Base-by-base conservation (phyloP, 1,140 invertebrate genomes). In the Cherax quadricarinatus region DNA sequence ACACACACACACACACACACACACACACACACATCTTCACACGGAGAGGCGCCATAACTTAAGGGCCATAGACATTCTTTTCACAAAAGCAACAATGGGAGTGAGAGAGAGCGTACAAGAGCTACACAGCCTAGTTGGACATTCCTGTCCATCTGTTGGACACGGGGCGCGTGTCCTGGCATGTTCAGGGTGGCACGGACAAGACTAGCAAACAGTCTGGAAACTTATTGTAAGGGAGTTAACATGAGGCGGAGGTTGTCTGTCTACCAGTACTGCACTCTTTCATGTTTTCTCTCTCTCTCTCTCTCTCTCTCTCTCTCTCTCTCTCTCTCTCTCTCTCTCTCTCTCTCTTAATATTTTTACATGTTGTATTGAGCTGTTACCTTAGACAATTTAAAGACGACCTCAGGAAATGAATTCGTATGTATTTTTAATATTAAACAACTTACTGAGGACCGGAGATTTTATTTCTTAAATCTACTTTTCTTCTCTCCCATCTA, bases 311-410 rank as follows among this genome's bases (percentile, higher is more conserved):
- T 82, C 80, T 53, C 80, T 82, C 49, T 53, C 80, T 53, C 16
- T 82, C 80, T 53, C 80, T 82, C 80, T 82, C 80, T 53, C 49
- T 51, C 80, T 57, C 80, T 51, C 48, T 51, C 80, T 82, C 48
- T 82, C 49, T 82, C 48, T 82, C 80, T 82, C 48, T 82, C 48
- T n/a, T 66, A 14, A n/a, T 70, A 18, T n/a, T 70, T 18, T 70
- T 70, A 2, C 21, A n/a, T 70, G 12, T 70, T 70, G 1, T 2
- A 41, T 41, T 41, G 30, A 0, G 30, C 30, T 41, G 30, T 41
- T 41, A 41, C 30, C 30, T 41, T 41, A 41, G 30, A 41, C 30
- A 41, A 41, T 41, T 41, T 41, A 41, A 41, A 41, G 30, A 2
- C 2, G 30, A 41, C 30, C 30, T 41, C 30, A 41, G 30, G 30